Evolutionary conservation across 2,888 invertebrate genomes (phyloP), one percentile per base, ranked within the genome.

Genomic region (Watsonalla binaria): DNA sequence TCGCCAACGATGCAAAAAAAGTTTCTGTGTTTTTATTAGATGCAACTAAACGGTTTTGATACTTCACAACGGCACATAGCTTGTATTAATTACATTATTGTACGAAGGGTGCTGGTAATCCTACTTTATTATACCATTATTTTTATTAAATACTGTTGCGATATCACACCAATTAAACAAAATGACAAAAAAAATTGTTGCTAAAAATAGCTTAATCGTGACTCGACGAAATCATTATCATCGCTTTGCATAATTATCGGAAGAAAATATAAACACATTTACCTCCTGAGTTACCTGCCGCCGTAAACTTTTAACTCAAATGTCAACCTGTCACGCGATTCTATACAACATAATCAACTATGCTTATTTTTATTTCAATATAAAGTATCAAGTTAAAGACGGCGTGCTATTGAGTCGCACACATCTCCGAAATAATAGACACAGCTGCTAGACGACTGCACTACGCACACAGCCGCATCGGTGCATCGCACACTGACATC

Each of bases 1-100:
- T 84, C 71, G 83, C 81, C 79, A 84, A 80, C 77, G 79, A 84
- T 89, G 90, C 90, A 86, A 86, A 90, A 89, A 90, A 88, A 74
- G 69, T 73, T 78, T 82, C 73, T 80, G 66, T 80, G 72, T 76
- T 61, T 67, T 72, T 62, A 72, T 76, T 59, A 70, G 60, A 46
- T 52, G 52, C 57, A 70, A 55, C 45, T 53, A 49, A 72, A 59
- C 49, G 58, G 61, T 80, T 69, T 86, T 86, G 86, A 78, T 82
- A 62, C 42, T 78, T 68, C 54, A 42, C 14, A 42, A 49, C 54
- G 51, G 49, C 52, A 52, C 47, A 54, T 37, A n/a, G 7, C 54
- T 47, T 2, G 24, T 15, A 47, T 45, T 48, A 35, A 34, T 0
- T 8, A 9, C 37, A 51, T 42, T 33, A 13, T 51, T 48, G 14